Percentiles rank a stretch among this genome's conserved stretches.
phyloP scores from a whole-genome alignment of 2,797 vertebrate genomes.

The Microhierax caerulescens region DNA sequence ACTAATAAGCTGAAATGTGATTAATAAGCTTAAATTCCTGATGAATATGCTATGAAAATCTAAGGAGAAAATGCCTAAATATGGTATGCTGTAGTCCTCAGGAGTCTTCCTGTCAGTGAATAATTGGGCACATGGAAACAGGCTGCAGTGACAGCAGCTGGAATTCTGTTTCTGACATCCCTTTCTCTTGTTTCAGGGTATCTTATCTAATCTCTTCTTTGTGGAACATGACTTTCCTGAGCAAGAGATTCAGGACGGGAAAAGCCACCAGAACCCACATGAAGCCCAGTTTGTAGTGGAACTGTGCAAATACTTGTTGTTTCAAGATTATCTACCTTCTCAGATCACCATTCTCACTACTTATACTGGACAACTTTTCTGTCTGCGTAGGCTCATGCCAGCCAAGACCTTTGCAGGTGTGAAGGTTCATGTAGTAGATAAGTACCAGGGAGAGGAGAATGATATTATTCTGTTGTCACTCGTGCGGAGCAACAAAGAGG shows the following conservation, averaged over 20 bases:
- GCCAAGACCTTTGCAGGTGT: constrained; percentile 82
- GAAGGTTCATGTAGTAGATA: constrained; percentile 93
- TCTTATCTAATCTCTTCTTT: constrained; percentile 88
- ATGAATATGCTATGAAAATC: background rate
- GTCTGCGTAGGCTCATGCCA: constrained; percentile 86
- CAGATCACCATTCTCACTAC: constrained; percentile 96
- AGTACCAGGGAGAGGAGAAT: constrained; percentile 98
- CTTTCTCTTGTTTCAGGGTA: constrained; percentile 77
- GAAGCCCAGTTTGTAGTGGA: constrained; percentile 89
- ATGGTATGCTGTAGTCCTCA: background rate
- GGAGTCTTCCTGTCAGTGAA: background rate
- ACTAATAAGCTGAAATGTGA: background rate
- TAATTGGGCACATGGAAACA: background rate
- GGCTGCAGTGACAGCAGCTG: background rate
- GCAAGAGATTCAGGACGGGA: constrained; percentile 86
- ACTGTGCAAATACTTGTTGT: constrained; percentile 87
- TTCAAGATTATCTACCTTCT: constrained; percentile 88
- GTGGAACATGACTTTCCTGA: constrained; percentile 85
- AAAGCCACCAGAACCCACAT: constrained; percentile 88
- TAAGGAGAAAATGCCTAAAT: background rate
- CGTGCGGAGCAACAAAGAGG: constrained; percentile 87
- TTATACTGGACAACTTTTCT: constrained; percentile 90
- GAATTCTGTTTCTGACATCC: background rate
- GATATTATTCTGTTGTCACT: constrained; percentile 92
- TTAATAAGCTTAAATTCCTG: background rate